These are phyloP conservation scores for Eulemur albifrons DNA, from an alignment of 2,797 vertebrate species.

Conservation along the genomic window DNA sequence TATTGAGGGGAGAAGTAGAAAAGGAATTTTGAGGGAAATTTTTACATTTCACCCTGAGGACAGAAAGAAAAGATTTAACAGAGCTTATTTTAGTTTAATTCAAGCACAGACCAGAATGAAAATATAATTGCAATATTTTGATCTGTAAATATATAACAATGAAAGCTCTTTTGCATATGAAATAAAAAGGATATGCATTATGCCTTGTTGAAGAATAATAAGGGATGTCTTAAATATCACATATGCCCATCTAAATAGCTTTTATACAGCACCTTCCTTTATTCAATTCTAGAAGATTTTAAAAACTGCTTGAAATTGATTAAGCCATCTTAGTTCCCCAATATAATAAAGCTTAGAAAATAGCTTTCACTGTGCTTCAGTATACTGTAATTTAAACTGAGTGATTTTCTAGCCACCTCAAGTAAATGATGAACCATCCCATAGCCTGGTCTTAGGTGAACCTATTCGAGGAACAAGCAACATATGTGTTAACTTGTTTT, in stretches of 20 bases:
- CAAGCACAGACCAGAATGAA: conserved; percentile 34
- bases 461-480: conserved; percentile 34
- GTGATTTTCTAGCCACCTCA: neutral
- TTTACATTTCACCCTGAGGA: neutral
- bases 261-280: conserved; percentile 41
- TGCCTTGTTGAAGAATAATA: conserved; percentile 62
- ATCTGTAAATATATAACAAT: conserved; percentile 69
- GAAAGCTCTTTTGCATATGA: conserved; percentile 72
- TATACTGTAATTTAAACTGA: conserved; percentile 48
- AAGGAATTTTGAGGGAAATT: neutral
- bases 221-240: conserved; percentile 65
- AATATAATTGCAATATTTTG: conserved; percentile 67
- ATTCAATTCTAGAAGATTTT: conserved; percentile 63
- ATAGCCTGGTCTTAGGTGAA: conserved; percentile 45
- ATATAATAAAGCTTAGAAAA: conserved; percentile 51
- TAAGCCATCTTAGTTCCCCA: conserved; percentile 46
- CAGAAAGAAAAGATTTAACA: neutral
- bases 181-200: conserved; percentile 68
- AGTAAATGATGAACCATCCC: neutral
- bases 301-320: conserved; percentile 60
- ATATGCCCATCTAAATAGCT: conserved; percentile 38
- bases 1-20: neutral
- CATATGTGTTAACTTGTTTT: conserved; percentile 51
- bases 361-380: conserved; percentile 26
- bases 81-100: conserved; percentile 38